Evolutionary conservation across 2,797 vertebrate species (phyloP).

Genomic region (Alcedo quadribrachys): DNA sequence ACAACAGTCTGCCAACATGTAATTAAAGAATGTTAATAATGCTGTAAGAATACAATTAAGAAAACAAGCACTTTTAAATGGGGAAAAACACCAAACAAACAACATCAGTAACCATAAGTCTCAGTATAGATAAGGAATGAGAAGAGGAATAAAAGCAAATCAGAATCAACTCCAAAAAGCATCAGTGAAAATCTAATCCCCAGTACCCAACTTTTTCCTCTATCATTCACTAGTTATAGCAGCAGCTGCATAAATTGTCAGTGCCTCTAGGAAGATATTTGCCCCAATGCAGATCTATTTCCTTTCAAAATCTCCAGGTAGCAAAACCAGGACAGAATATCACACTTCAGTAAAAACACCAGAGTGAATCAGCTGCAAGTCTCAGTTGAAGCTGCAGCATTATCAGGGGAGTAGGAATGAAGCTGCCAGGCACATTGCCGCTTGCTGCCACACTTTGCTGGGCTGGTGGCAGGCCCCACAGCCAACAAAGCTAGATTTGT

Average conservation of each 20-base stretch:
- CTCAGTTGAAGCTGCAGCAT: background rate
- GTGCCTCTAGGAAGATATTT: background rate
- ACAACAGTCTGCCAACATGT: background rate
- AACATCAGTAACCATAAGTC: background rate
- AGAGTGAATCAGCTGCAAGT: background rate
- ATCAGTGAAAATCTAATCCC: constrained; percentile 4
- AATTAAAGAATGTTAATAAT: constrained; percentile 48
- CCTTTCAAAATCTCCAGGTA: background rate
- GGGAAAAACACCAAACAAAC: background rate
- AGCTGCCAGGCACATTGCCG: accelerated
- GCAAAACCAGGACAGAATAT: background rate
- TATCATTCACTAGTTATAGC: constrained; percentile 23
- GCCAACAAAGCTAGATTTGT: background rate
- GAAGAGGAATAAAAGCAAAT: background rate
- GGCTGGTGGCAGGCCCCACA: background rate
- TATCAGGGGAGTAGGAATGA: background rate
- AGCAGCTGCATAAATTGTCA: constrained; percentile 5
- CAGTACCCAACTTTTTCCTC: background rate
- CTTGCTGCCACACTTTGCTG: background rate
- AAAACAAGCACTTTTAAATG: background rate
- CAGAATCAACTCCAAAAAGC: constrained; percentile 9
- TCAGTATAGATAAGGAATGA: background rate
- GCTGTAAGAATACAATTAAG: background rate
- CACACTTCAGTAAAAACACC: background rate
- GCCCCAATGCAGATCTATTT: background rate